Evolutionary conservation across 2,113 vertebrate species (phyloP).

Genomic region (Chauna torquata): DNA sequence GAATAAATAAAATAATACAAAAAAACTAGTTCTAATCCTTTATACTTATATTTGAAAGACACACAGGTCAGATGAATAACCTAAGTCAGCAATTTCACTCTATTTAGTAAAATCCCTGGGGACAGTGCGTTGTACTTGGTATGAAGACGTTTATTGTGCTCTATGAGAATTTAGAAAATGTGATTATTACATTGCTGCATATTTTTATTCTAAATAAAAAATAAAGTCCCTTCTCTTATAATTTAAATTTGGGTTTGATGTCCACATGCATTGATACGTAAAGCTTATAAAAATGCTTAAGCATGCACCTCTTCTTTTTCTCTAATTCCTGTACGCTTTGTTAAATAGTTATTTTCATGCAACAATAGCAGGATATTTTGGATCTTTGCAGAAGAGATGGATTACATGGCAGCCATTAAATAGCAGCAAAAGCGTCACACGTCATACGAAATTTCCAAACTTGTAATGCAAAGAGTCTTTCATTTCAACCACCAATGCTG

Average conservation of each 20-base stretch:
- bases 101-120: not conserved
- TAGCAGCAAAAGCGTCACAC: not conserved
- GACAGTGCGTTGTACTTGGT: not conserved
- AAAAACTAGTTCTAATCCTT: not conserved
- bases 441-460: not conserved
- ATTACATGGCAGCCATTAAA: not conserved
- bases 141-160: not conserved
- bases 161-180: not conserved
- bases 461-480: not conserved
- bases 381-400: not conserved
- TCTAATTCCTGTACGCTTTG: not conserved
- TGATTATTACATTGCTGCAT: not conserved
- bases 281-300: not conserved
- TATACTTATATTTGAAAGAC: not conserved
- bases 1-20: not conserved
- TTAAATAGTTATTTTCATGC: not conserved
- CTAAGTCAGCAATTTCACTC: not conserved
- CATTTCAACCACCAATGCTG: not conserved
- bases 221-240: not conserved
- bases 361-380: not conserved
- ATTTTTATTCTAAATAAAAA: not conserved
- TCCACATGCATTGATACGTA: not conserved
- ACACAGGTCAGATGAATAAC: not conserved
- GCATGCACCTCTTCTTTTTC: not conserved
- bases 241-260: not conserved